Evolutionary conservation across 2,797 vertebrate genomes (phyloP).

Genomic region (Pitangus sulphuratus): DNA sequence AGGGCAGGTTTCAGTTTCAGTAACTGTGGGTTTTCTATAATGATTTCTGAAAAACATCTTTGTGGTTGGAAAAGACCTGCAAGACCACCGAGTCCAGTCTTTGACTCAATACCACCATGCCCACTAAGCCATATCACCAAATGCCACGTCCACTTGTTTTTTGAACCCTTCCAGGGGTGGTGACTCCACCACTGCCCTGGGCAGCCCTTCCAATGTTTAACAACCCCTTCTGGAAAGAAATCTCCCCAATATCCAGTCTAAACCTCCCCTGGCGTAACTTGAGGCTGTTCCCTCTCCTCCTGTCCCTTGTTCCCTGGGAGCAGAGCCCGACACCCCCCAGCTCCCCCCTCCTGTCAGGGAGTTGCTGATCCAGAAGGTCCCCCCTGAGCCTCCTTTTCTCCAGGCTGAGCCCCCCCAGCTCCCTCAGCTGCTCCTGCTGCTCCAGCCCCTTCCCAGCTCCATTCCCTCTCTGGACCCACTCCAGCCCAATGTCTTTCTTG

Average conservation of each 20-base stretch:
- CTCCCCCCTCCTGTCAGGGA: not conserved
- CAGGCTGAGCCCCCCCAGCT: not conserved
- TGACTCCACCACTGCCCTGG: not conserved
- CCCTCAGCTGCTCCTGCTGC: accelerated
- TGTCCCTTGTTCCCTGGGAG: not conserved
- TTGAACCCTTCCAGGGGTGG: not conserved
- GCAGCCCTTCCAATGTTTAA: not conserved
- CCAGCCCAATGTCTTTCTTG: not conserved
- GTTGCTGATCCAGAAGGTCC: accelerated
- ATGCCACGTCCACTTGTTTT: accelerated
- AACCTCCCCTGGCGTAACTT: not conserved
- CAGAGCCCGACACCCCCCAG: accelerated
- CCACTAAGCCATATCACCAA: not conserved
- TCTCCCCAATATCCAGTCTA: not conserved
- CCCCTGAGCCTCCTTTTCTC: not conserved
- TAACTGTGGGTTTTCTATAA: not conserved
- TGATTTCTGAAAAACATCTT: not conserved
- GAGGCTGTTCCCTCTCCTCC: not conserved
- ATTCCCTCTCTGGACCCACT: not conserved
- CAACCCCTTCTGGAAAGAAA: not conserved
- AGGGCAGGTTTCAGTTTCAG: not conserved
- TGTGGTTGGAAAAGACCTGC: not conserved
- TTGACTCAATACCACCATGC: accelerated
- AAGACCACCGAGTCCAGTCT: not conserved
- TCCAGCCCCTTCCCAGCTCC: not conserved